Percentiles rank a stretch among this genome's conserved stretches.
Evolutionary conservation across 2,113 vertebrate species (phyloP).

Genomic region (Antigone vipio): DNA sequence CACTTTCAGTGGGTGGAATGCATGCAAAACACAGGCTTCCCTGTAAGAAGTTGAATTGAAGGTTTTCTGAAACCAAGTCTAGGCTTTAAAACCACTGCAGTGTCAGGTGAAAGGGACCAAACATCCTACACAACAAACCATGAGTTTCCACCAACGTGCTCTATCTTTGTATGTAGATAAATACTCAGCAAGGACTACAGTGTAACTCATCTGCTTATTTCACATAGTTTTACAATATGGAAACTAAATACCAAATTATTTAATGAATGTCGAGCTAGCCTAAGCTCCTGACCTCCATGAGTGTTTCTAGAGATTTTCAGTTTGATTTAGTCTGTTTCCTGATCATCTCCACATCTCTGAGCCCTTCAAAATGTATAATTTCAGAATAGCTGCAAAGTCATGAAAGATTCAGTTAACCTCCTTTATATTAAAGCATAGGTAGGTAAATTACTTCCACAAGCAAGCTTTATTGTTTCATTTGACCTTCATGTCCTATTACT

Average conservation of each 20-base stretch:
- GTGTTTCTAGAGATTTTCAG: background rate
- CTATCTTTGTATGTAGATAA: rapidly evolving
- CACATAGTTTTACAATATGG: background rate
- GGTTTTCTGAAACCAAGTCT: background rate
- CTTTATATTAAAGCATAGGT: background rate
- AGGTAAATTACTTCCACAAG: background rate
- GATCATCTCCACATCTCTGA: background rate
- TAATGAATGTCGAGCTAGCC: background rate
- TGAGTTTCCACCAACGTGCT: background rate
- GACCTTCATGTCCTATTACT: background rate
- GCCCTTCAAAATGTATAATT: background rate
- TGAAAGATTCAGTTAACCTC: background rate
- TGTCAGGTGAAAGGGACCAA: background rate
- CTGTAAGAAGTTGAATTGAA: background rate
- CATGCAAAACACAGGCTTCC: background rate
- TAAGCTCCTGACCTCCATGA: background rate
- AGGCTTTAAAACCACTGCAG: background rate
- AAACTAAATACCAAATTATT: background rate
- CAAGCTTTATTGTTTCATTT: background rate
- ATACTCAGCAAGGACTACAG: background rate
- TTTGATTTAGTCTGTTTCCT: background rate
- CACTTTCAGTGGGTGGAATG: background rate
- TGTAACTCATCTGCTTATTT: background rate
- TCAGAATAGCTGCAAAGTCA: background rate
- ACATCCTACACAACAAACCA: background rate